A percentile compares a stretch with the other conserved stretches of the same genome.
These are phyloP conservation scores for Platycnemis pennipes DNA, from an alignment of 2,888 invertebrate genomes.

Conservation along the genomic window DNA sequence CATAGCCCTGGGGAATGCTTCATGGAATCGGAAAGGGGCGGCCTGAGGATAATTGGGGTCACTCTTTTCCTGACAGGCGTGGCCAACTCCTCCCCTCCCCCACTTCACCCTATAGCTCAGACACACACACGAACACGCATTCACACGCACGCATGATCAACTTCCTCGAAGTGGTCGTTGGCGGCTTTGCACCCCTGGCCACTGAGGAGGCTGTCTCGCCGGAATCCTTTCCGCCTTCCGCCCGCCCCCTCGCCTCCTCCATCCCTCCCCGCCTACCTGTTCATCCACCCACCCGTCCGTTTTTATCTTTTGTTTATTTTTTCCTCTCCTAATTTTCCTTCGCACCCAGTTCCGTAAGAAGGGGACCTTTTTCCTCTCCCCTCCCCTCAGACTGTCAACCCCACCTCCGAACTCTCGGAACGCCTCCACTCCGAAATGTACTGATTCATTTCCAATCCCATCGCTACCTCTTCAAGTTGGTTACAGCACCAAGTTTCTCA, in stretches of 20 bases:
- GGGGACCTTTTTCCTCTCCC: not conserved
- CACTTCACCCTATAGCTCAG: not conserved
- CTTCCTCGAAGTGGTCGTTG: conserved; percentile 52
- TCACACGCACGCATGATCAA: conserved; percentile 32
- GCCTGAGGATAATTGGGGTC: conserved; percentile 52
- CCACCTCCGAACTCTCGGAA: not conserved
- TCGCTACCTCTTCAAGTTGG: too few relatives aligned
- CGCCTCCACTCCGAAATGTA: not conserved
- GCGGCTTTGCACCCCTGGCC: conserved; percentile 23
- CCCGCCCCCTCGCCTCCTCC: not conserved
- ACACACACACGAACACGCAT: not conserved
- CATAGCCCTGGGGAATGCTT: conserved; percentile 42
- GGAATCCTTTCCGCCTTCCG: not conserved
- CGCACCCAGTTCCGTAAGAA: not conserved
- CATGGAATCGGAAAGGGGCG: conserved; percentile 53
- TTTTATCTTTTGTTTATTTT: not conserved
- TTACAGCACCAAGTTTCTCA: too few relatives aligned
- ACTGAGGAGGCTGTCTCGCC: conserved; percentile 9
- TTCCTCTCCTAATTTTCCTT: not conserved
- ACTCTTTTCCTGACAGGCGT: conserved; percentile 53
- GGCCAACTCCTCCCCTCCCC: not conserved
- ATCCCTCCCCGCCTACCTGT: not conserved
- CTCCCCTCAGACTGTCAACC: not conserved
- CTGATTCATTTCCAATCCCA: not conserved
- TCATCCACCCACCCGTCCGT: not conserved